Conservation (phyloP, 2,888 invertebrate species). For the Ichneumon xanthorius region DNA sequence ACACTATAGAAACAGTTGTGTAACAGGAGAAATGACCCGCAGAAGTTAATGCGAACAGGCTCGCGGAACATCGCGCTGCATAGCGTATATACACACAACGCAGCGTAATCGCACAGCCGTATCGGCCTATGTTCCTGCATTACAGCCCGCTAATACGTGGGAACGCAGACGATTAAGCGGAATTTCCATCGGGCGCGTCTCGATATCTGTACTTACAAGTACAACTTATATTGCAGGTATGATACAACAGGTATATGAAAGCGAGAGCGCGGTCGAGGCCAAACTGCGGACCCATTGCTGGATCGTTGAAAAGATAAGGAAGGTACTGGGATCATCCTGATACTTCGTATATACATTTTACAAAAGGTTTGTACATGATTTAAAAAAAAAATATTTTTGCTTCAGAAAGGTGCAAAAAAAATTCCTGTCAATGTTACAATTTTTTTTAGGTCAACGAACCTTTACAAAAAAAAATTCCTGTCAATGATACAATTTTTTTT, state of each 20-base stretch:
- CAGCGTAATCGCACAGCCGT: slow-evolving; percentile 54
- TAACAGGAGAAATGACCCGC: slow-evolving; percentile 35
- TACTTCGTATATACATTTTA: background rate
- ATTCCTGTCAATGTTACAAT: background rate
- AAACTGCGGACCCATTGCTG: slow-evolving; percentile 40
- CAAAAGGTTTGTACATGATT: no score
- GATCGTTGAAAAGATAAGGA: slow-evolving; percentile 44
- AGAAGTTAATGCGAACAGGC: slow-evolving; percentile 4
- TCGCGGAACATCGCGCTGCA: slow-evolving; percentile 52
- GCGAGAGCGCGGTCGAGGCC: slow-evolving; percentile 63
- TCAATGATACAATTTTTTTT: no score
- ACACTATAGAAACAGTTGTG: background rate
- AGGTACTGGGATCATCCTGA: slow-evolving; percentile 12
- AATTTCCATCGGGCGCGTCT: slow-evolving; percentile 70
- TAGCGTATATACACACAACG: slow-evolving; percentile 14
- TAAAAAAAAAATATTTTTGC: no score
- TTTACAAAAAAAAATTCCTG: no score
- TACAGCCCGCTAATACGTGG: slow-evolving; percentile 58
- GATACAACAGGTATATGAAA: slow-evolving; percentile 44
- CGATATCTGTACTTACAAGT: slow-evolving; percentile 58
- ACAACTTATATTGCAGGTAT: background rate
- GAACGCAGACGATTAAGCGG: slow-evolving; percentile 70
- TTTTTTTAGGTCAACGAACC: background rate
- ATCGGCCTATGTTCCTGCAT: slow-evolving; percentile 55
- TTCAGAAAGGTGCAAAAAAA: background rate